phyloP scores from a whole-genome alignment of 2,113 vertebrate genomes.

The Grus americana region DNA sequence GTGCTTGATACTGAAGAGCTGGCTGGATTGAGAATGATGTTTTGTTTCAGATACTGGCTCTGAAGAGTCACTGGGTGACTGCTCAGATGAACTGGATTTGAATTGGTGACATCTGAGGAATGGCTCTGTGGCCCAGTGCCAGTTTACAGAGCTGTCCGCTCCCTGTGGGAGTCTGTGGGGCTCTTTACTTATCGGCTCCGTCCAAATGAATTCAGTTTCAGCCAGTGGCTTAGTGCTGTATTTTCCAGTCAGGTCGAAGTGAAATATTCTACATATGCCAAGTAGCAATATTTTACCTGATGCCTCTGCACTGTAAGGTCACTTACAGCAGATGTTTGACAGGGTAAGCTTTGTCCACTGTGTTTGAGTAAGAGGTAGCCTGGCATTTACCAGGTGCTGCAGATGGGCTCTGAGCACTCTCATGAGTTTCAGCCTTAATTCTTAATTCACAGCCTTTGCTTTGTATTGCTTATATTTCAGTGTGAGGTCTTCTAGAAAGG shows the following conservation, averaged over 20 bases:
- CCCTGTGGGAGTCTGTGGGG: background rate
- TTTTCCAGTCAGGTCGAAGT: background rate
- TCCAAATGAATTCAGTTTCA: background rate
- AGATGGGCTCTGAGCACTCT: background rate
- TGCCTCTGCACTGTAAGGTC: background rate
- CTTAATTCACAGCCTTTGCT: background rate
- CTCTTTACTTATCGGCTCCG: background rate
- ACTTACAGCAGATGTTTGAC: background rate
- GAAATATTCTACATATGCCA: background rate
- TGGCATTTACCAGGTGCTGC: background rate
- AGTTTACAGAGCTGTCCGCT: background rate
- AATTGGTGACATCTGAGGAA: background rate
- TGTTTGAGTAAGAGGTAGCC: background rate
- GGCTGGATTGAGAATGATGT: background rate
- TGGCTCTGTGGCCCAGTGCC: background rate
- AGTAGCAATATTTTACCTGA: conserved; percentile 5
- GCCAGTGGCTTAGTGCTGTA: background rate
- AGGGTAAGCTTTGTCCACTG: background rate
- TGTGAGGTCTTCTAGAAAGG: background rate
- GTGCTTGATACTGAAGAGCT: background rate
- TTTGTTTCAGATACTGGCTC: background rate
- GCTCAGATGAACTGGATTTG: background rate
- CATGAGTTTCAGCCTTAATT: background rate
- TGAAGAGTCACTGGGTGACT: background rate
- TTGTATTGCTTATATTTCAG: background rate